A percentile compares a stretch with the other conserved stretches of the same genome.
phyloP scores from a whole-genome alignment of 2,113 vertebrate genomes.

The Boleophthalmus pectinirostris region DNA sequence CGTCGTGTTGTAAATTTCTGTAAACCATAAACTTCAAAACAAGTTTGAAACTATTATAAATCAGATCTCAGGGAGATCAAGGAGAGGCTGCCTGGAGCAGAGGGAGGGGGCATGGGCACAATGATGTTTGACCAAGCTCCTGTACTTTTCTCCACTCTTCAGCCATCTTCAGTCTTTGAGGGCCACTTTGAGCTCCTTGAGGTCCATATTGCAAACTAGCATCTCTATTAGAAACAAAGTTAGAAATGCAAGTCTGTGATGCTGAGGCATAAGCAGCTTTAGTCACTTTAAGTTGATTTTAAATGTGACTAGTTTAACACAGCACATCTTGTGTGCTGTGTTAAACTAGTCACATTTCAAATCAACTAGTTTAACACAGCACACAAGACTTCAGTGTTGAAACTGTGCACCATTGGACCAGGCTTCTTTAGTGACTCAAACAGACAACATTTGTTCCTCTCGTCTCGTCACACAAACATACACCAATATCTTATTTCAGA shows the following conservation, averaged over 20 bases:
- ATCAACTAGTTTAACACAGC: background rate
- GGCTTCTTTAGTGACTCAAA: constrained; percentile 24
- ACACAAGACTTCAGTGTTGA: background rate
- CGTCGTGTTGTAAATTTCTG: constrained; percentile 35
- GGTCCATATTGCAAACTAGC: background rate
- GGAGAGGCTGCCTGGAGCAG: constrained; percentile 56
- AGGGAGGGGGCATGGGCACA: constrained; percentile 7
- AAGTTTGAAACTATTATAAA: constrained; percentile 84
- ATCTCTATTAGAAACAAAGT: background rate
- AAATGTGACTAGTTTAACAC: background rate
- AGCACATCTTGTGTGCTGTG: no score
- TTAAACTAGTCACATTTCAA: no score
- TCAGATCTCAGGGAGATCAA: constrained; percentile 87
- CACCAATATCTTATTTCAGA: constrained; percentile 4
- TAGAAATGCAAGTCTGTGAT: background rate
- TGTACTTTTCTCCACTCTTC: constrained; percentile 3
- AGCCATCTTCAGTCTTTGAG: constrained; percentile 2
- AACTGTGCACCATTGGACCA: constrained; percentile 20
- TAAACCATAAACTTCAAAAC: constrained; percentile 88
- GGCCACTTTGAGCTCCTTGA: background rate
- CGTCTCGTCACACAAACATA: constrained; percentile 27
- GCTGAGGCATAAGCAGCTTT: background rate
- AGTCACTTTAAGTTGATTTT: background rate
- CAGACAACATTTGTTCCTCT: constrained; percentile 18
- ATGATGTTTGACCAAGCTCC: constrained; percentile 12